Conservation (phyloP, 2,113 vertebrate genomes). For the Chaetura pelagica region DNA sequence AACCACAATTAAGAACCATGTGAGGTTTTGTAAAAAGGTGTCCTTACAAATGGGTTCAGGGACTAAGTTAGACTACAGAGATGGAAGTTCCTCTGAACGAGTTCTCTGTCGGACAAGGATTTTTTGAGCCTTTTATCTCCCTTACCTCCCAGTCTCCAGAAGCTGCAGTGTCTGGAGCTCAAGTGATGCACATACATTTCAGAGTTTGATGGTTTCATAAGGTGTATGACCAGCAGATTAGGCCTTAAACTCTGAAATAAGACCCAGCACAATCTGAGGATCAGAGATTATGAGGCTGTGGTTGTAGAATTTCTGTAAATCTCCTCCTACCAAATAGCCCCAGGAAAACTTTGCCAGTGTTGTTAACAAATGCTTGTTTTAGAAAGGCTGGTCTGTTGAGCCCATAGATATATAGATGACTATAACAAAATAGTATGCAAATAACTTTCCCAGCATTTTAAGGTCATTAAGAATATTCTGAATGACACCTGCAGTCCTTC, state of each 20-base stretch:
- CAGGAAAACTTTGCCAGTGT: neutral
- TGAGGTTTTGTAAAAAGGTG: neutral
- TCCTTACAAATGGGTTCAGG: neutral
- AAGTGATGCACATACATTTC: neutral
- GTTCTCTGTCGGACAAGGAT: neutral
- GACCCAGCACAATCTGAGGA: neutral
- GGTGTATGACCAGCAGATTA: neutral
- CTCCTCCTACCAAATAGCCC: neutral
- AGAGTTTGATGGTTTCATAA: neutral
- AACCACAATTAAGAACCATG: neutral
- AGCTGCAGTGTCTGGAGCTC: neutral
- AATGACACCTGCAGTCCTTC: neutral
- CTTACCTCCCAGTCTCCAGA: neutral
- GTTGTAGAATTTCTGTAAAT: neutral
- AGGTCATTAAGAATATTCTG: neutral
- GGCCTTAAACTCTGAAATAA: neutral
- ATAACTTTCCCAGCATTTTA: neutral
- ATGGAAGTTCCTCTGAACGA: neutral
- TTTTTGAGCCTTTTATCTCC: neutral
- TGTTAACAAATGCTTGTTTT: neutral
- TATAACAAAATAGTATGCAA: neutral
- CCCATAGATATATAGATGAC: neutral
- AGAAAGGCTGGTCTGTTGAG: neutral
- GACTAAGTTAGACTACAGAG: neutral
- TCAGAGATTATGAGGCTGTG: neutral